Evolutionary conservation across 1,140 invertebrate genomes (phyloP), one percentile per base, ranked within the genome.

Genomic region (Palaemon carinicauda): DNA sequence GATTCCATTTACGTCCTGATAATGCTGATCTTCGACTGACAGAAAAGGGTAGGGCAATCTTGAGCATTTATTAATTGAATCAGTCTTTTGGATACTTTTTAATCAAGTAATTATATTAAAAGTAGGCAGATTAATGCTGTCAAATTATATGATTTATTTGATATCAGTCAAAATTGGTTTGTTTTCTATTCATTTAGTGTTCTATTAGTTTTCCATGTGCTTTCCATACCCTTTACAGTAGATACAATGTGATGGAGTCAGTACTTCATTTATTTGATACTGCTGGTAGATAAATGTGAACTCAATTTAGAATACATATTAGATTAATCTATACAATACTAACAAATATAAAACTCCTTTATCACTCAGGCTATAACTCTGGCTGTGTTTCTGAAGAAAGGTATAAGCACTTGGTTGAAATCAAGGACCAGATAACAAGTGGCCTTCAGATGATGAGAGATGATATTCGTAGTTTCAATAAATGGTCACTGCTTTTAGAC

Each of bases 1-100:
- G 98, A 79, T 90, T 98, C 17, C 94, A 92, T 69, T 92, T 98
- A 17, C 91, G 97, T 52, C 96, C 97, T 1, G 97, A 98, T 91
- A 98, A 98, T 93, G 97, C 97, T 10, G 97, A 98, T 92, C 90
- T 95, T 17, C 92, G 97, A 89, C 92, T 98, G 1, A 97, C 96
- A 0, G 91, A 93, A 81, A 96, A 95, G 93, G 95, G 94, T 92
- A 50, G 31, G 51, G n/a, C 1, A 1, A 14, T 33, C 9, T 19
- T 24, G 15, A n/a, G n/a, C 3, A 17, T 29, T 79, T 50, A 0
- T 24, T 79, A 24, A 53, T 51, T 79, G 14, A 15, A 33, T 41
- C 41, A 31, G 5, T 80, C 15, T 31, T n/a, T 31, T 14, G 9
- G 24, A 14, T 80, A 27, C 17, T 60, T 54, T 50, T 60, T 15